Percentiles rank a stretch among this genome's conserved stretches.
phyloP scores from a whole-genome alignment of 2,888 invertebrate species.

The Caenorhabditis zanzibari region DNA sequence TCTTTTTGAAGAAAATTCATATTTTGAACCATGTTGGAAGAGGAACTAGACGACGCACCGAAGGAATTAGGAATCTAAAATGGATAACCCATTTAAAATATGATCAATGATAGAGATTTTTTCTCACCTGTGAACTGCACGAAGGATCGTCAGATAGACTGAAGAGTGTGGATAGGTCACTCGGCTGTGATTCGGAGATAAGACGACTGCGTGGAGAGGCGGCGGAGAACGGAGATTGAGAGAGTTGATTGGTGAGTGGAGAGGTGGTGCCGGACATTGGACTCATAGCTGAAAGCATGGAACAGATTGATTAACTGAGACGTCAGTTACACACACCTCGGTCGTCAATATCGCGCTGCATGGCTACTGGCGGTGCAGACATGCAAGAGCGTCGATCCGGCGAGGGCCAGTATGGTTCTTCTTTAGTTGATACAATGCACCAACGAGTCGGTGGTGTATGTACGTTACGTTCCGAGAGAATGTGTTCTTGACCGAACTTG shows the following conservation, averaged over 20 bases:
- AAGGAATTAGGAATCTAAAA: not conserved
- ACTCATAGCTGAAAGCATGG: constrained; percentile 14
- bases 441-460: constrained; percentile 83
- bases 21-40: constrained; percentile 5
- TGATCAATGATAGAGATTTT: not conserved
- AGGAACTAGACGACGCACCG: not conserved
- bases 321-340: constrained; percentile 18
- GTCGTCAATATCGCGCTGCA: constrained; percentile 58
- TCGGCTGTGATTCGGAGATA: constrained; percentile 7
- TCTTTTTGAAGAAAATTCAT: constrained; percentile 37
- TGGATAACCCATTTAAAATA: not conserved
- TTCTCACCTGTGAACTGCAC: constrained; percentile 13
- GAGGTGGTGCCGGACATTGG: constrained; percentile 16
- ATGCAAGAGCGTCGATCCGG: constrained; percentile 56
- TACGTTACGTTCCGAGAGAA: constrained; percentile 78
- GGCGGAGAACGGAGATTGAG: constrained; percentile 7
- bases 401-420: constrained; percentile 69
- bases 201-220: constrained; percentile 33
- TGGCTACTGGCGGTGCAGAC: constrained; percentile 68
- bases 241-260: not conserved
- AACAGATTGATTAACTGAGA: not conserved
- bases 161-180: not conserved
- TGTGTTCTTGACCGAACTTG: constrained; percentile 81
- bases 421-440: constrained; percentile 69
- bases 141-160: constrained; percentile 4